Evolutionary conservation across 2,888 invertebrate species (phyloP).

Genomic region (Phytoseiulus persimilis): DNA sequence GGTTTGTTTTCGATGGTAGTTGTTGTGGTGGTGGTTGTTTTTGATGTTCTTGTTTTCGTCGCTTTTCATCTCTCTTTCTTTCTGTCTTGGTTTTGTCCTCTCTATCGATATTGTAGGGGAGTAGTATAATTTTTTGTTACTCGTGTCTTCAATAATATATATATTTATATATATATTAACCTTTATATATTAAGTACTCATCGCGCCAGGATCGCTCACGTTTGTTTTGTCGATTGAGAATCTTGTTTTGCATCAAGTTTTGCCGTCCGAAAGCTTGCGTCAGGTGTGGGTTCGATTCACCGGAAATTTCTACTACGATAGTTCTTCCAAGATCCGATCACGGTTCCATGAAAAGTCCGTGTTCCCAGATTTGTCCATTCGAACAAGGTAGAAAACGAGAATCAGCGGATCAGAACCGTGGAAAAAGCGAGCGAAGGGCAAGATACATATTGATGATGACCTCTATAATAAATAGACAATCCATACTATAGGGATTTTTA

Average conservation of each 20-base stretch:
- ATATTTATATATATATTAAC: conserved; percentile 26
- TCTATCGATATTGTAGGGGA: conserved; percentile 8
- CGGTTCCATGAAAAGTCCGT: neutral
- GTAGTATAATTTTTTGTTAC: neutral
- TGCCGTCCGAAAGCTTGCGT: neutral
- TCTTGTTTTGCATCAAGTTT: conserved; percentile 17
- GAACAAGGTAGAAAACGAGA: neutral
- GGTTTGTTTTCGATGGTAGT: neutral
- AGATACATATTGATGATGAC: conserved; percentile 5
- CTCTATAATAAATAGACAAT: neutral
- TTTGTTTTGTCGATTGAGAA: conserved; percentile 27
- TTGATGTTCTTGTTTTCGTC: neutral
- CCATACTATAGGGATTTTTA: neutral
- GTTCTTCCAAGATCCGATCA: neutral
- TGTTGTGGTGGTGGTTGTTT: neutral
- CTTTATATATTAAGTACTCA: conserved; percentile 38
- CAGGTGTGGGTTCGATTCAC: neutral
- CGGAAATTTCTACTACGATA: neutral
- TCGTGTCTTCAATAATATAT: conserved; percentile 12
- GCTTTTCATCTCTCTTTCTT: conserved; percentile 10
- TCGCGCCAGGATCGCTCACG: conserved; percentile 32
- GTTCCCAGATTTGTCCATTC: neutral
- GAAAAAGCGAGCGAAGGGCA: conserved; percentile 5
- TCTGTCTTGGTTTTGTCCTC: conserved; percentile 11
- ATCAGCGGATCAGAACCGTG: neutral